phyloP scores from a whole-genome alignment of 2,888 invertebrate species.

The Euspilapteryx auroguttella region DNA sequence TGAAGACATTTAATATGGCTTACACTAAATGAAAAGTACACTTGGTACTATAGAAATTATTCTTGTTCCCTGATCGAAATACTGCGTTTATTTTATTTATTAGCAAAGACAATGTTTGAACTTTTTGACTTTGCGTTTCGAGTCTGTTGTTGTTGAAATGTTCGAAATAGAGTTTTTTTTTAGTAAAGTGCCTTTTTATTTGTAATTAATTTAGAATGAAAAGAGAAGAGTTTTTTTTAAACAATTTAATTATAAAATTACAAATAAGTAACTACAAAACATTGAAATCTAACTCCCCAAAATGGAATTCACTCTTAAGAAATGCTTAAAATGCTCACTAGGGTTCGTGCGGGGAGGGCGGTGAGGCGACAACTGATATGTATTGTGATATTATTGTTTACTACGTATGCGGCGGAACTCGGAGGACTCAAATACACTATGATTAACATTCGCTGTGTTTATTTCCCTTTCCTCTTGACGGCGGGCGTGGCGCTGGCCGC shows the following conservation, averaged over 20 bases:
- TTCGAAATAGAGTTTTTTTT: conserved; percentile 15
- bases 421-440: too few species aligned
- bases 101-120: too few species aligned
- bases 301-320: conserved; percentile 13
- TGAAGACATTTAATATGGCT: too few species aligned
- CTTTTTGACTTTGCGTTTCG: too few species aligned
- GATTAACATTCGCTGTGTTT: conserved; percentile 46
- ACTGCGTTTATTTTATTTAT: too few species aligned
- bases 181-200: conserved; percentile 9
- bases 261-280: conserved; percentile 33
- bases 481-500: conserved; percentile 49
- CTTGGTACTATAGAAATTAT: too few species aligned
- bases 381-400: conserved; percentile 56
- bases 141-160: conserved; percentile 16
- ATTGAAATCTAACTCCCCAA: conserved; percentile 16
- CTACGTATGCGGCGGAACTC: too few species aligned
- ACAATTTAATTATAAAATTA: conserved; percentile 29
- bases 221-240: background rate
- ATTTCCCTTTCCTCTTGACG: conserved; percentile 55
- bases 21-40: too few species aligned
- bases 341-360: conserved; percentile 6
- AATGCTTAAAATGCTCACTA: conserved; percentile 15
- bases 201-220: conserved; percentile 10
- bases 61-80: too few species aligned
- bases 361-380: conserved; percentile 27